phyloP scores from a whole-genome alignment of 2,113 vertebrate genomes.

The Anthoscopus minutus region DNA sequence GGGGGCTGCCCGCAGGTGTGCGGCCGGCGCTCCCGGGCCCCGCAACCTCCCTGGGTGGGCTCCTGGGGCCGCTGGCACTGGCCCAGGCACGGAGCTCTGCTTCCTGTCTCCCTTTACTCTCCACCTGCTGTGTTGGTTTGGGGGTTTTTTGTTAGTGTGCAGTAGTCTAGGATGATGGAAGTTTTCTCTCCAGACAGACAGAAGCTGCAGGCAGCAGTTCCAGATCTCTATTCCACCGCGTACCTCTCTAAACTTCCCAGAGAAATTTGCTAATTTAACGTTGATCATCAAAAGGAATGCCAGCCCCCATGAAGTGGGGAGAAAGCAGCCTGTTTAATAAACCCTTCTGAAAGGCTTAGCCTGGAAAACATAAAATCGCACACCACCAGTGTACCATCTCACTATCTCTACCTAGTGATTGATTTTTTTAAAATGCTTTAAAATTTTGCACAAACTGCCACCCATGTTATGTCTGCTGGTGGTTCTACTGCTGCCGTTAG shows the following conservation, averaged over 20 bases:
- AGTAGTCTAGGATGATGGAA: background rate
- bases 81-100: fast-evolving
- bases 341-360: background rate
- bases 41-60: fast-evolving
- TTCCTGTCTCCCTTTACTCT: no score
- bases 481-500: background rate
- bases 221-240: fast-evolving
- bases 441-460: fast-evolving
- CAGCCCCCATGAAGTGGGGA: background rate
- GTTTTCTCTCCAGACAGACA: background rate
- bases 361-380: background rate
- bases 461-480: background rate
- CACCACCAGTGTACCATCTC: background rate
- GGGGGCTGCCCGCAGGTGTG: background rate
- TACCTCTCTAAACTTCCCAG: no score
- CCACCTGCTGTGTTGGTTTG: background rate
- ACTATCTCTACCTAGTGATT: background rate
- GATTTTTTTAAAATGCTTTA: no score
- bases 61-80: fast-evolving
- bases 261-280: background rate
- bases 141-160: background rate
- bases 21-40: background rate
- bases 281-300: fast-evolving
- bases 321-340: background rate
- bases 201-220: background rate